These are phyloP conservation scores for Sialia sialis DNA, from an alignment of 2,113 vertebrate species.

Conservation along the genomic window DNA sequence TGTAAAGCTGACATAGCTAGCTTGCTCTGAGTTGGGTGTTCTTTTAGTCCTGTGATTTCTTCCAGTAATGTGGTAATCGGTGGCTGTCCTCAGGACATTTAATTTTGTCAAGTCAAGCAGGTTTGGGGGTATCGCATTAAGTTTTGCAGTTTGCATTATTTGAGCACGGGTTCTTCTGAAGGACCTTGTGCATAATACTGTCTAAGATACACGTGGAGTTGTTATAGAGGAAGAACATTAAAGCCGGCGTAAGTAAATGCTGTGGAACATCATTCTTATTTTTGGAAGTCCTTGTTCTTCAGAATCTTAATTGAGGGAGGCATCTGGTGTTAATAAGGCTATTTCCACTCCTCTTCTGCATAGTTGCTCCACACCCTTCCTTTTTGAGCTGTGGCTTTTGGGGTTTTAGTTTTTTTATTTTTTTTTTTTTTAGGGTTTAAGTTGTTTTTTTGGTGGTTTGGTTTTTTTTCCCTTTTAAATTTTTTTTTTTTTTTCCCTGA, in stretches of 20 bases:
- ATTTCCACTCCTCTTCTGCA: not conserved
- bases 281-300: conserved; percentile 32
- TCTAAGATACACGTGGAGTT: conserved; percentile 3
- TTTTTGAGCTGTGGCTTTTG: not conserved
- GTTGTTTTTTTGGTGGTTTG: not conserved
- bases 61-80: not conserved
- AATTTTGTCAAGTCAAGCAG: not conserved
- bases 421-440: no score
- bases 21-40: conserved; percentile 29
- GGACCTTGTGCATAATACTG: not conserved
- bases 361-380: not conserved
- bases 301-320: not conserved
- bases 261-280: not conserved
- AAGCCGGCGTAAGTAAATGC: conserved; percentile 66
- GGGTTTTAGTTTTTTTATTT: not conserved
- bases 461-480: not conserved
- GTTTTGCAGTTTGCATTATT: conserved; percentile 12
- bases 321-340: not conserved
- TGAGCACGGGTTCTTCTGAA: conserved; percentile 39
- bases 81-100: conserved; percentile 28
- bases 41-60: not conserved
- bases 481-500: not conserved
- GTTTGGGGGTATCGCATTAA: not conserved
- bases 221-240: conserved; percentile 51
- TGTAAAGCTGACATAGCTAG: conserved; percentile 51